Evolutionary conservation across 2,888 invertebrate species (phyloP).

Genomic region (Tachina grossa): DNA sequence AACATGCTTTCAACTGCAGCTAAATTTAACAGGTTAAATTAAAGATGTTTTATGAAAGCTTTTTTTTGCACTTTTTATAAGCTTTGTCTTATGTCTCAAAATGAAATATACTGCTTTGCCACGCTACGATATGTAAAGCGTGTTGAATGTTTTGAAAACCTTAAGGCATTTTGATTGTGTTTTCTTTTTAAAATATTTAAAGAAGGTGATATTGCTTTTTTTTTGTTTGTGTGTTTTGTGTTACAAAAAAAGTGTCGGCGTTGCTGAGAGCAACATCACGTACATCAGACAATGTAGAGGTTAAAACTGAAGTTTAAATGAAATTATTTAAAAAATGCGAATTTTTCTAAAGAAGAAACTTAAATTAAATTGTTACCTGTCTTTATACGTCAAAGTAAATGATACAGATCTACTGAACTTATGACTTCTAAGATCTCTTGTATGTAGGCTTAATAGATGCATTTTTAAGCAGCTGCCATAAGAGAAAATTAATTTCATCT

Average conservation of each 20-base stretch:
- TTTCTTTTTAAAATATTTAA: conserved; percentile 31
- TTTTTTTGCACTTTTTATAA: conserved; percentile 20
- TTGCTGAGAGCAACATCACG: background rate
- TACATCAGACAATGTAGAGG: background rate
- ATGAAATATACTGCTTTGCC: conserved; percentile 5
- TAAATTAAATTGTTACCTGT: too few relatives aligned
- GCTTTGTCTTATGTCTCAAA: background rate
- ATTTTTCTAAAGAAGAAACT: background rate
- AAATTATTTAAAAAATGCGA: background rate
- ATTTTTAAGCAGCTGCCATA: background rate
- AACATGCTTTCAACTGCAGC: conserved; percentile 32
- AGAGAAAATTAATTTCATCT: conserved; percentile 5
- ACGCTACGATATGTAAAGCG: conserved; percentile 24
- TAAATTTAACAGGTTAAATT: conserved; percentile 57
- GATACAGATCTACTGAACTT: background rate
- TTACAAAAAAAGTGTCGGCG: background rate
- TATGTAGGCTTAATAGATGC: background rate
- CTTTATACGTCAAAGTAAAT: too few relatives aligned
- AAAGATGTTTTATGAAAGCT: conserved; percentile 59
- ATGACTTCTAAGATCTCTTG: background rate
- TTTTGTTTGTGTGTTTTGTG: background rate
- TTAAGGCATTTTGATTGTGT: conserved; percentile 44
- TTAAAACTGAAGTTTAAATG: background rate
- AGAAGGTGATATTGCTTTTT: conserved; percentile 18
- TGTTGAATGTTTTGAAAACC: conserved; percentile 50